phyloP scores from a whole-genome alignment of 2,113 vertebrate genomes.

The Stegostoma tigrinum region DNA sequence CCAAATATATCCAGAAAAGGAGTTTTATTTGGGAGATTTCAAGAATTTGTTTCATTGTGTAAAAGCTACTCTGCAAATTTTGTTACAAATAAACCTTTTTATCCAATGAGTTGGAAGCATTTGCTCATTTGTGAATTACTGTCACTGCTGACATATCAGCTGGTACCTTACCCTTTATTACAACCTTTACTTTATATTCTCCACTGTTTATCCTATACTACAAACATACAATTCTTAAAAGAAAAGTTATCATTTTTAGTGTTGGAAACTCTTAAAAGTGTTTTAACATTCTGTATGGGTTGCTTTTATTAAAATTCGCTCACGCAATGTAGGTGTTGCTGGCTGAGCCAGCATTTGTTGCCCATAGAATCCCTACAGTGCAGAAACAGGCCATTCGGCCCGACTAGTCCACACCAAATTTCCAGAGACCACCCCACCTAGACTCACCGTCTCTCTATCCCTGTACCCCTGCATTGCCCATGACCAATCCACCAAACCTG shows the following conservation, averaged over 20 bases:
- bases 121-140: not conserved
- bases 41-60: not conserved
- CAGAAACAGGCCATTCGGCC: too few species aligned
- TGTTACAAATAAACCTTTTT: not conserved
- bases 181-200: not conserved
- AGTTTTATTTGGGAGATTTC: not conserved
- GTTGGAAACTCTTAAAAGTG: not conserved
- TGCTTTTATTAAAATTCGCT: not conserved
- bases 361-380: too few species aligned
- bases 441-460: too few species aligned
- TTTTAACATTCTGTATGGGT: not conserved
- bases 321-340: too few species aligned
- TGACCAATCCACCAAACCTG: too few species aligned
- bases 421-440: too few species aligned
- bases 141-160: not conserved
- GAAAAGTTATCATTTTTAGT: not conserved
- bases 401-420: too few species aligned
- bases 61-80: not conserved
- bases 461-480: too few species aligned
- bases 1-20: conserved; percentile 19
- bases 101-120: not conserved
- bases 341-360: too few species aligned
- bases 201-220: not conserved
- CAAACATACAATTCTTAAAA: not conserved
- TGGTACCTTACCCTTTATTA: not conserved